Conservation (phyloP, 2,113 vertebrate genomes). For the Carassius auratus region DNA sequence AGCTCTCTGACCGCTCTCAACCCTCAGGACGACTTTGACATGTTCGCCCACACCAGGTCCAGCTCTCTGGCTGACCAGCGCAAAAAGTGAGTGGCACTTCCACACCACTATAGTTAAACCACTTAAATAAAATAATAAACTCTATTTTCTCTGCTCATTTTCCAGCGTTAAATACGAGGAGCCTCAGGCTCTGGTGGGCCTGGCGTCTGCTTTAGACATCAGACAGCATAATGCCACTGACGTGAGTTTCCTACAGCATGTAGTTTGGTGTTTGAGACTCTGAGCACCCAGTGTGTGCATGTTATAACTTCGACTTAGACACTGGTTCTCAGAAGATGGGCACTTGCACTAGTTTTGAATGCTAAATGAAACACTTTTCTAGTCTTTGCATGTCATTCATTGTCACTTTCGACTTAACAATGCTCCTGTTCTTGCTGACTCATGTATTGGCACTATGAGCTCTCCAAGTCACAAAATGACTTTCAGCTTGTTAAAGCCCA, state of each 20-base stretch:
- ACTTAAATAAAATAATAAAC: not conserved
- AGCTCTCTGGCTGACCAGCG: constrained; percentile 90
- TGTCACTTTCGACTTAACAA: not conserved
- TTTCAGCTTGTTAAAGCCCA: too few relatives aligned
- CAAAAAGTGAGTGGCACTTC: constrained; percentile 82
- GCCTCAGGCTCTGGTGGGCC: constrained; percentile 84
- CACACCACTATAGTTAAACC: not conserved
- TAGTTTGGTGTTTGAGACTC: not conserved
- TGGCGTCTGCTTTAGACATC: constrained; percentile 85
- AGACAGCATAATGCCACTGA: constrained; percentile 88
- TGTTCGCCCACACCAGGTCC: constrained; percentile 93
- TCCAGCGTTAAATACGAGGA: constrained; percentile 90
- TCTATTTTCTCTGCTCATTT: not conserved
- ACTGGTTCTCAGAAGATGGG: not conserved
- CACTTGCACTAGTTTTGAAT: not conserved
- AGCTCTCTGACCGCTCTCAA: constrained; percentile 79
- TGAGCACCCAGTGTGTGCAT: constrained; percentile 39
- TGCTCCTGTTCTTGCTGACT: not conserved
- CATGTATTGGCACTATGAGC: not conserved
- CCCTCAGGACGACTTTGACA: constrained; percentile 89
- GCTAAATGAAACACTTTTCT: not conserved
- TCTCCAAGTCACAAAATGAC: too few relatives aligned
- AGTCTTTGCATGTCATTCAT: not conserved
- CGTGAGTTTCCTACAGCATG: constrained; percentile 80
- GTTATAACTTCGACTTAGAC: constrained; percentile 9